Percentiles rank a stretch among this genome's conserved stretches.
Evolutionary conservation across 2,888 invertebrate species (phyloP).

Genomic region (Falcaria lacertinaria): DNA sequence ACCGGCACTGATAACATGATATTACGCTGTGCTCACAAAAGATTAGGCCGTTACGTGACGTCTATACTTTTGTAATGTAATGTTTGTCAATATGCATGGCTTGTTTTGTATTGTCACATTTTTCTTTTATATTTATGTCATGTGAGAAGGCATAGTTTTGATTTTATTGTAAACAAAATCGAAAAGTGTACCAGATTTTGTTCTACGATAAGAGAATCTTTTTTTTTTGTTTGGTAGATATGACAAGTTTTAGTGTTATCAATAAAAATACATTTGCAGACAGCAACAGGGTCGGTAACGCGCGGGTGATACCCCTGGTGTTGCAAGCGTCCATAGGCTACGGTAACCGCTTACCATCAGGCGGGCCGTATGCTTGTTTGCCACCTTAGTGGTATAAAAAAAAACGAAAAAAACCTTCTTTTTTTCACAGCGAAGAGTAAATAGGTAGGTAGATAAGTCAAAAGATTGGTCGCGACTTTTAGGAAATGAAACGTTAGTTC

Average conservation of each 20-base stretch:
- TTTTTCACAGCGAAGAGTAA: too few relatives aligned
- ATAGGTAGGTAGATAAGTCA: too few relatives aligned
- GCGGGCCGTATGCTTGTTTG: background rate
- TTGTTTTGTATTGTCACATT: background rate
- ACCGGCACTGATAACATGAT: conserved; percentile 15
- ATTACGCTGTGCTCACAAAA: conserved; percentile 6
- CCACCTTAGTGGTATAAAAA: too few relatives aligned
- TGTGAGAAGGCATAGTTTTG: background rate
- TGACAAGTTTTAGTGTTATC: too few relatives aligned
- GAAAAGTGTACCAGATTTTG: too few relatives aligned
- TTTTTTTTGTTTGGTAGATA: too few relatives aligned
- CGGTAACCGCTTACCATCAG: conserved; percentile 1
- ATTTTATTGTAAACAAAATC: too few relatives aligned
- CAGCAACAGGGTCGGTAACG: background rate
- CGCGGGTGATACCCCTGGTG: background rate
- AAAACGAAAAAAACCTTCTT: too few relatives aligned
- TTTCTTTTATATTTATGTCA: background rate
- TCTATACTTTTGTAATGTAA: conserved; percentile 2
- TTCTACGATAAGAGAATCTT: too few relatives aligned
- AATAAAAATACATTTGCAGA: too few relatives aligned
- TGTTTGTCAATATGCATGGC: background rate
- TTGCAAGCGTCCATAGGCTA: conserved; percentile 1
- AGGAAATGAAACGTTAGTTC: too few relatives aligned
- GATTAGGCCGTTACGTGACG: conserved; percentile 7
- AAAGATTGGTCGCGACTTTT: too few relatives aligned